phyloP scores from a whole-genome alignment of 2,888 invertebrate species.

The Diploptera punctata region DNA sequence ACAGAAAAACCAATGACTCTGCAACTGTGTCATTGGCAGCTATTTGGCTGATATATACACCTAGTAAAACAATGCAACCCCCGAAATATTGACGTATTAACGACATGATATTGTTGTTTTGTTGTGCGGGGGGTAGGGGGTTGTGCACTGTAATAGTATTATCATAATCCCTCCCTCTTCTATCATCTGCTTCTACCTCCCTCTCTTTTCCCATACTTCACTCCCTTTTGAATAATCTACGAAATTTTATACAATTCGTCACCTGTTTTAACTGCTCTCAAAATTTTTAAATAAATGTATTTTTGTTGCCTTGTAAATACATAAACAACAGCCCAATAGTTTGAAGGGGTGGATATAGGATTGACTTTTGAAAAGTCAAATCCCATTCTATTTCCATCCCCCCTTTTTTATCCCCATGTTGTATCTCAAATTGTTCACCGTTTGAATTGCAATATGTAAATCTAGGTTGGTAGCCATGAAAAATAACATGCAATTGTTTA shows the following conservation, averaged over 20 bases:
- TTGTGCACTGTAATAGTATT: constrained; percentile 36
- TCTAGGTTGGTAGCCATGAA: not conserved
- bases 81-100: constrained; percentile 44
- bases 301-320: constrained; percentile 1
- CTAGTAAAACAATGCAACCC: constrained; percentile 39
- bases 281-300: constrained; percentile 23
- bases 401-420: too few species aligned
- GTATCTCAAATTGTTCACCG: constrained; percentile 16
- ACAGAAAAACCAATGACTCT: constrained; percentile 38
- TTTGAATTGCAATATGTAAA: not conserved
- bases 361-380: constrained; percentile 24
- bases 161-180: constrained; percentile 38
- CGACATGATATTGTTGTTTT: constrained; percentile 40
- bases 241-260: constrained; percentile 34
- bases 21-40: constrained; percentile 43
- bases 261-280: constrained; percentile 33
- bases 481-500: not conserved
- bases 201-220: not conserved
- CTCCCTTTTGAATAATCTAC: constrained; percentile 30
- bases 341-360: not conserved
- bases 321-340: constrained; percentile 1
- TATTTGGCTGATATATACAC: constrained; percentile 40
- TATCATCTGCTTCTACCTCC: constrained; percentile 17
- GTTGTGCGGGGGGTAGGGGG: constrained; percentile 19
- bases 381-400: not conserved